Evolutionary conservation across 2,797 vertebrate species (phyloP).

Genomic region (Glyptemys insculpta): DNA sequence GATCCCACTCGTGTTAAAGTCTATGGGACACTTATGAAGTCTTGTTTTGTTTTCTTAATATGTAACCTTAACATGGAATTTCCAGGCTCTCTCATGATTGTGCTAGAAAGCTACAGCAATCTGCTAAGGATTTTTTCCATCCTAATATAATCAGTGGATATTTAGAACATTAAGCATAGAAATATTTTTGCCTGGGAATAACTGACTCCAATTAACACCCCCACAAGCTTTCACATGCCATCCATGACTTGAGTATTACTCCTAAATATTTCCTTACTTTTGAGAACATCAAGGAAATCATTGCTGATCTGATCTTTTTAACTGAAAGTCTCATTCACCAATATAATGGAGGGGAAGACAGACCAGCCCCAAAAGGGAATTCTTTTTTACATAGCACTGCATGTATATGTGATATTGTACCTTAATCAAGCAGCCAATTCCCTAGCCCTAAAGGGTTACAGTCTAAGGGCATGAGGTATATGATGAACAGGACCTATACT

Average conservation of each 20-base stretch:
- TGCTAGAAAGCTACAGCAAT: slow-evolving; percentile 28
- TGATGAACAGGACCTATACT: slow-evolving; percentile 17
- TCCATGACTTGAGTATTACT: neutral
- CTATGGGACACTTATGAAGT: neutral
- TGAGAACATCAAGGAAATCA: slow-evolving; percentile 20
- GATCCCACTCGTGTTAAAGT: neutral
- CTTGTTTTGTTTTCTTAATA: neutral
- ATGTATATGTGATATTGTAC: slow-evolving; percentile 23
- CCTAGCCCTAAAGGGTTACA: neutral
- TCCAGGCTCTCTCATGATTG: neutral
- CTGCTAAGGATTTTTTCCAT: fast-evolving
- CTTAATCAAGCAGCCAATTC: neutral
- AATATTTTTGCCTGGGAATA: slow-evolving; percentile 42
- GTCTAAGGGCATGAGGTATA: slow-evolving; percentile 53
- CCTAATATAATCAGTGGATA: neutral
- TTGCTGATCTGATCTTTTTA: neutral
- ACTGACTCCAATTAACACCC: neutral
- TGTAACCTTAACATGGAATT: slow-evolving; percentile 11
- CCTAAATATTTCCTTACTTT: slow-evolving; percentile 21
- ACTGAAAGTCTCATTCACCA: neutral
- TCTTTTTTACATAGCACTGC: slow-evolving; percentile 20
- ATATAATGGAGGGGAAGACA: neutral
- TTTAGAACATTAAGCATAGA: neutral
- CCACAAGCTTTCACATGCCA: neutral
- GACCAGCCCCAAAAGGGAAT: slow-evolving; percentile 14